Conservation (phyloP, 2,113 vertebrate genomes). For the Prunella himalayana region DNA sequence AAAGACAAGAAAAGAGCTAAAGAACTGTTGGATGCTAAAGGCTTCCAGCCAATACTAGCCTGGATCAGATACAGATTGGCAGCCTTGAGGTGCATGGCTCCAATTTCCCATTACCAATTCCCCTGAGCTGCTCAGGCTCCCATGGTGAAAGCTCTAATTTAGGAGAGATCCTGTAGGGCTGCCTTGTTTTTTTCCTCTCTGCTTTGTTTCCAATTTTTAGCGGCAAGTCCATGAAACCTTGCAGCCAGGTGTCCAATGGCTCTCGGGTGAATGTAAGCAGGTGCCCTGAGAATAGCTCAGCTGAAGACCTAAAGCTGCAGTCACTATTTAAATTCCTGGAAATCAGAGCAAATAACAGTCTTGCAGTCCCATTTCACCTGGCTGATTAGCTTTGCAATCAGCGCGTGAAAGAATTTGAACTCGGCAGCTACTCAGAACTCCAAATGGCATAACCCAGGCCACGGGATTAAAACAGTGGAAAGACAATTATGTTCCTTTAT, state of each 20-base stretch:
- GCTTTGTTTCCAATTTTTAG: constrained; percentile 14
- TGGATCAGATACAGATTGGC: constrained; percentile 37
- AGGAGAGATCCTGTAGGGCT: not conserved
- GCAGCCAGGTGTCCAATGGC: not conserved
- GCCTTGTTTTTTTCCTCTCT: not conserved
- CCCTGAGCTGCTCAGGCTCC: not conserved
- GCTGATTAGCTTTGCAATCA: constrained; percentile 2
- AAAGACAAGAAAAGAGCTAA: constrained; percentile 51
- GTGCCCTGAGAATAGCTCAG: not conserved
- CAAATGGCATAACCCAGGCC: not conserved
- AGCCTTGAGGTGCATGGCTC: not conserved
- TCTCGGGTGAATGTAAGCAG: not conserved
- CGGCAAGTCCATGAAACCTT: not conserved
- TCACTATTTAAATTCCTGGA: constrained; percentile 17
- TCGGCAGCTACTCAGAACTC: not conserved
- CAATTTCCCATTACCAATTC: not conserved
- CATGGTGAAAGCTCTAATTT: constrained; percentile 42
- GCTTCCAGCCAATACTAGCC: not conserved
- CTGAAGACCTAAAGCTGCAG: not conserved
- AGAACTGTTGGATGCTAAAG: constrained; percentile 44
- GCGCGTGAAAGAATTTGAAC: not conserved
- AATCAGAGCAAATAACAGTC: constrained; percentile 12
- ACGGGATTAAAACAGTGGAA: not conserved
- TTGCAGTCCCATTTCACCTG: constrained; percentile 13
- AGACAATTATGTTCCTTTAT: not conserved